These are phyloP conservation scores for Drosophila pegasa DNA, from an alignment of 2,888 invertebrate species.

Conservation along the genomic window DNA sequence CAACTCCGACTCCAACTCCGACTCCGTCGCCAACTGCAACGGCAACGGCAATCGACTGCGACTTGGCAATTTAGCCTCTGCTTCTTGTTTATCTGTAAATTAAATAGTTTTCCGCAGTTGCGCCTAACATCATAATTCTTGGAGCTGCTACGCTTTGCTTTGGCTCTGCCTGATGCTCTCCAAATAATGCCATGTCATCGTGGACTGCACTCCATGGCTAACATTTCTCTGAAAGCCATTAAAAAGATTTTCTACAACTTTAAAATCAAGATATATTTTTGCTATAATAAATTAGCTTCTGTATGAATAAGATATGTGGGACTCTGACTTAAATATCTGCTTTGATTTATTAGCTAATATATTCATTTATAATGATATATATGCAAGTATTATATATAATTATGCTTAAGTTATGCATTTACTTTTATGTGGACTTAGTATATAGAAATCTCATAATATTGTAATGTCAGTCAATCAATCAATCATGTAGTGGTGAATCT, in stretches of 20 bases:
- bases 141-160: slow-evolving; percentile 23
- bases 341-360: neutral
- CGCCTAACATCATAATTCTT: slow-evolving; percentile 75
- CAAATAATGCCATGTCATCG: slow-evolving; percentile 68
- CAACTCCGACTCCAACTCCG: slow-evolving; percentile 4
- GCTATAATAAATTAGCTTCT: slow-evolving; percentile 4
- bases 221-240: slow-evolving; percentile 16
- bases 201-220: slow-evolving; percentile 21
- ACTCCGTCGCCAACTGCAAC: neutral
- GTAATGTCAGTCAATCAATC: neutral
- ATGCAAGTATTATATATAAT: neutral
- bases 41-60: slow-evolving; percentile 2
- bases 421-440: neutral
- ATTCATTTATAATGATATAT: slow-evolving; percentile 4
- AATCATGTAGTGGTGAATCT: too few species aligned
- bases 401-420: neutral
- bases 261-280: slow-evolving; percentile 5
- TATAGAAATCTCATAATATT: neutral
- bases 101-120: slow-evolving; percentile 68
- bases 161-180: slow-evolving; percentile 41
- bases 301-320: slow-evolving; percentile 11
- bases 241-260: slow-evolving; percentile 6
- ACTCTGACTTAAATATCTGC: neutral
- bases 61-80: slow-evolving; percentile 43
- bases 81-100: slow-evolving; percentile 65